Evolutionary conservation across 2,888 invertebrate genomes (phyloP).

Genomic region (Trachelus tabidus): DNA sequence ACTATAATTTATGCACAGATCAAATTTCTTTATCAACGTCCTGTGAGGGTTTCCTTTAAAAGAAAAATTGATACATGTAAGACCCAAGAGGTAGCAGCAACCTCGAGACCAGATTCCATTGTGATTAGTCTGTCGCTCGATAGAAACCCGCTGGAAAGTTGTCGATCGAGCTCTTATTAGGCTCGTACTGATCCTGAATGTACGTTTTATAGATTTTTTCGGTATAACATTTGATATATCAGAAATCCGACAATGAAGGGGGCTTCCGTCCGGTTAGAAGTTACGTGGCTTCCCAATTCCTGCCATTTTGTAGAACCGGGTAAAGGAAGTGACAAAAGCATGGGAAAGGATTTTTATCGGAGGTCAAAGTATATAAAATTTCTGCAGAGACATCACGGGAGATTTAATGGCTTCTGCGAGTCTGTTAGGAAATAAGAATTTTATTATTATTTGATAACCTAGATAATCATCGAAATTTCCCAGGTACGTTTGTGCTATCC

Average conservation of each 20-base stretch:
- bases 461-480: background rate
- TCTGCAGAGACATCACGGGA: background rate
- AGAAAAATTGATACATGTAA: background rate
- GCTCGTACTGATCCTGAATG: background rate
- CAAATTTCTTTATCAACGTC: background rate
- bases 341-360: background rate
- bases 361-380: background rate
- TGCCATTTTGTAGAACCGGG: background rate
- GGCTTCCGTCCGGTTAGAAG: background rate
- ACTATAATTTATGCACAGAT: background rate
- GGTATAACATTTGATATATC: background rate
- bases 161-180: background rate
- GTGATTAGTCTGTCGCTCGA: conserved; percentile 1
- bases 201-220: background rate
- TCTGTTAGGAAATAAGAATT: background rate
- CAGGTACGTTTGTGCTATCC: background rate
- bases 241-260: background rate
- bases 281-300: background rate
- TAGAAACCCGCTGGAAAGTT: background rate
- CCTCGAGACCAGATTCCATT: conserved; percentile 5
- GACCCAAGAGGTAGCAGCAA: background rate
- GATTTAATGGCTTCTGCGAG: background rate
- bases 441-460: background rate
- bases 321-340: background rate
- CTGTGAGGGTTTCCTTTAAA: background rate